A percentile compares a stretch with the other conserved stretches of the same genome.
Conservation (phyloP, 2,113 vertebrate species). For the Bos taurus region DNA sequence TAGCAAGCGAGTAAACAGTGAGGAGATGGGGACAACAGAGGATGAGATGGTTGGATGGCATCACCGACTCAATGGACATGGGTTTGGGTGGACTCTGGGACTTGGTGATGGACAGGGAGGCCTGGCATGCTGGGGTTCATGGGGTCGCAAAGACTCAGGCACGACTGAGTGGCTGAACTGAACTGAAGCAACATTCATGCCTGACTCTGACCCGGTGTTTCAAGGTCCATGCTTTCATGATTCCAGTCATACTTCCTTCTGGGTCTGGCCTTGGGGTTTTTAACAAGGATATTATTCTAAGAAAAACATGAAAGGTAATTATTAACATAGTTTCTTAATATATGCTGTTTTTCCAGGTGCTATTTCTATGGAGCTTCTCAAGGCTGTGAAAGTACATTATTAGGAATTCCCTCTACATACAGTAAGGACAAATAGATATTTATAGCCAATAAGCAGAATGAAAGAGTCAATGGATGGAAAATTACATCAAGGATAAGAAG, state of each 20-base stretch:
- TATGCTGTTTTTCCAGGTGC: not conserved
- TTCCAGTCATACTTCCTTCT: not conserved
- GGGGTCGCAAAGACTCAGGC: not conserved
- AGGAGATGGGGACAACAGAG: not conserved
- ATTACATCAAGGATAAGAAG: not conserved
- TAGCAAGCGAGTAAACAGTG: not conserved
- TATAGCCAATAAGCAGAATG: not conserved
- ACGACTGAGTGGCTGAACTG: not conserved
- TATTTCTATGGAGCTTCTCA: not conserved
- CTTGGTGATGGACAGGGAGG: not conserved
- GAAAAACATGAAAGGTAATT: not conserved
- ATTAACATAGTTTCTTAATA: not conserved
- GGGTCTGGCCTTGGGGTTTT: not conserved
- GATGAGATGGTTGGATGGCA: not conserved
- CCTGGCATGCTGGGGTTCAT: not conserved
- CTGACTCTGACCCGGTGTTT: not conserved
- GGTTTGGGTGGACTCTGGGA: not conserved
- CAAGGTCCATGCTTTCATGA: not conserved
- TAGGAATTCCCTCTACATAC: not conserved
- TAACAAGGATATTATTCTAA: not conserved
- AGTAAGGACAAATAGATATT: not conserved
- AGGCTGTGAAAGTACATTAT: not conserved
- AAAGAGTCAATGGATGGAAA: not conserved
- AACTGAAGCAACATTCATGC: not conserved
- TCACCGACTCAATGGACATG: not conserved